Base-by-base conservation (phyloP, 2,113 vertebrate species). In the Excalfactoria chinensis region DNA sequence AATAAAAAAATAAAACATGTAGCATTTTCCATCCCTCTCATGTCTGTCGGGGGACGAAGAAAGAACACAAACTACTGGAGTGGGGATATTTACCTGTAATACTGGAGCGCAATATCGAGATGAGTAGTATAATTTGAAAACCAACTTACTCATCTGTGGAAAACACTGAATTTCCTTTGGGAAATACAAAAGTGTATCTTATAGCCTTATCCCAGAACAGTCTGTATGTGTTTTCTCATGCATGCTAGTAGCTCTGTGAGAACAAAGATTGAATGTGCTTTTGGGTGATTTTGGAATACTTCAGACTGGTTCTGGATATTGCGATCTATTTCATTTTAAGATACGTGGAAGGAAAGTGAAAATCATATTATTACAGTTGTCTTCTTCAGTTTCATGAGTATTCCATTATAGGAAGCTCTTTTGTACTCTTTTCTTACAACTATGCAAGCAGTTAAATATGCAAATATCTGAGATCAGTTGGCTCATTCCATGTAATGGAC, bases 91-190 rank as follows among this genome's bases (percentile, higher is more conserved):
- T 69, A 59, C 49, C 49, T 86, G 40, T 66, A 72, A 56, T 80
- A 51, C 41, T 66, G 62, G 92, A 85, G 25, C 30, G 34, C 18
- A 59, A 5, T 82, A 92, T 89, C 59, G 62, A 25, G 58, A 87
- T 92, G 86, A 63, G 64, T 81, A 89, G 16, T 81, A 74, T 89
- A 58, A 94, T 95, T 90, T 77, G 34, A 85, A 95, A 96, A 96
- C 26, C 6, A 23, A 51, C 78, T 90, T 92, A 30, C 44, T 92
- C 62, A 60, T 48, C 19, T 93, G 63, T 86, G 23, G 72, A 67
- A 88, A 96, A 92, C 35, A 62, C 20, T 81, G 77, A 49, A 88
- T 93, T 96, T 96, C 93, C 66, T 88, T 95, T 79, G 92, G 88
- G 87, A 97, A 93, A 94, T 62, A 68, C 13, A 43, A 68, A 51